A percentile compares a stretch with the other conserved stretches of the same genome.
Evolutionary conservation across 1,140 invertebrate genomes (phyloP).

Genomic region (Fopius arisanus): DNA sequence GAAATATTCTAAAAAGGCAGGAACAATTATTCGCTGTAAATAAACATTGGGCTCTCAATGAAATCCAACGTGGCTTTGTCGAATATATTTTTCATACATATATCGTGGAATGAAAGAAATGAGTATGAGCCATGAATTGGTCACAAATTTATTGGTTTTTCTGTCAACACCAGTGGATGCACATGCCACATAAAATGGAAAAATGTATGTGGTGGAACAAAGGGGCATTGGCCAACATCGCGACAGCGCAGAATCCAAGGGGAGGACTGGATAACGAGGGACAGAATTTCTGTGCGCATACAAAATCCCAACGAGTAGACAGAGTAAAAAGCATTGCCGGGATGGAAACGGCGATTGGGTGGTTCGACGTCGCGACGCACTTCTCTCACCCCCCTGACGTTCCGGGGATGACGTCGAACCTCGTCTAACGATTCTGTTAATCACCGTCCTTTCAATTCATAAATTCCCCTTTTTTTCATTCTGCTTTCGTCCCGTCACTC

Average conservation of each 20-base stretch:
- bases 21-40: no score
- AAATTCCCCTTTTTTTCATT: not conserved
- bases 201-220: slow-evolving; percentile 1
- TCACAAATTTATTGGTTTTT: not conserved
- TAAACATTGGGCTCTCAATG: no score
- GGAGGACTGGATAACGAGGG: not conserved
- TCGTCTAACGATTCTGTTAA: not conserved
- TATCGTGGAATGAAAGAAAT: not conserved
- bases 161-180: not conserved
- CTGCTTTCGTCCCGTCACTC: not conserved
- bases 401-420: not conserved
- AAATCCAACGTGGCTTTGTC: no score
- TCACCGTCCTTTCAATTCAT: not conserved
- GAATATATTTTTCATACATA: no score
- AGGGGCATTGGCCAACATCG: not conserved
- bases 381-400: not conserved
- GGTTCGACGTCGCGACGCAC: not conserved
- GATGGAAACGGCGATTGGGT: not conserved
- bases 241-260: not conserved
- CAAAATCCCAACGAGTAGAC: not conserved
- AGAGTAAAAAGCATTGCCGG: not conserved
- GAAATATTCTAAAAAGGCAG: no score
- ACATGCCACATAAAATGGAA: not conserved
- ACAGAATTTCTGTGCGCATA: not conserved
- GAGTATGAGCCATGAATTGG: not conserved